Percentiles rank a stretch among this genome's conserved stretches.
These are phyloP conservation scores for Micronycteris hirsuta DNA, from an alignment of 2,113 vertebrate species.

Conservation along the genomic window DNA sequence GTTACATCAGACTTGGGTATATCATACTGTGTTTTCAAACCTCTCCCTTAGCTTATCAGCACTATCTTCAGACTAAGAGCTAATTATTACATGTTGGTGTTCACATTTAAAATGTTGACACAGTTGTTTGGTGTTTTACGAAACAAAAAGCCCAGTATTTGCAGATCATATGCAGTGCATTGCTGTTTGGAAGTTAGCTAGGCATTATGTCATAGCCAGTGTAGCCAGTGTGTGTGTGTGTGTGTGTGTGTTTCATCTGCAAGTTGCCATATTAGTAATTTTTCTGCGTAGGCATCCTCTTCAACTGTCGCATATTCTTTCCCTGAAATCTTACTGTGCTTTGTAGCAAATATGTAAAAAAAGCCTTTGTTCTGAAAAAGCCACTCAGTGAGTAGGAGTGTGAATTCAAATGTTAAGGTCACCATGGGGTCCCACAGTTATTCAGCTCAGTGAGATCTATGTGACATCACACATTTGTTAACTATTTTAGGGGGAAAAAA, in stretches of 20 bases:
- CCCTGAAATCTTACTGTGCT: slow-evolving; percentile 30
- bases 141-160: background rate
- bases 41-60: background rate
- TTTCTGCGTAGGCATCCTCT: background rate
- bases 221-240: background rate
- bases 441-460: slow-evolving; percentile 52
- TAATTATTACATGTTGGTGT: background rate
- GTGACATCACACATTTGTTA: slow-evolving; percentile 66
- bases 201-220: background rate
- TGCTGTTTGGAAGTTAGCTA: slow-evolving; percentile 14
- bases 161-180: background rate
- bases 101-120: background rate
- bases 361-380: slow-evolving; percentile 55
- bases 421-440: slow-evolving; percentile 45
- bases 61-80: background rate
- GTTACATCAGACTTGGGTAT: background rate
- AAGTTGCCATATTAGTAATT: slow-evolving; percentile 26
- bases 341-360: slow-evolving; percentile 44
- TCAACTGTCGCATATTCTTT: slow-evolving; percentile 1
- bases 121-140: background rate
- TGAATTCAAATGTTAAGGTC: slow-evolving; percentile 69
- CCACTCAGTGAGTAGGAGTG: slow-evolving; percentile 59
- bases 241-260: background rate
- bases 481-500: background rate
- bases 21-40: background rate